Conservation (phyloP, 2,888 invertebrate species). For the Rhaphigaster nebulosa region DNA sequence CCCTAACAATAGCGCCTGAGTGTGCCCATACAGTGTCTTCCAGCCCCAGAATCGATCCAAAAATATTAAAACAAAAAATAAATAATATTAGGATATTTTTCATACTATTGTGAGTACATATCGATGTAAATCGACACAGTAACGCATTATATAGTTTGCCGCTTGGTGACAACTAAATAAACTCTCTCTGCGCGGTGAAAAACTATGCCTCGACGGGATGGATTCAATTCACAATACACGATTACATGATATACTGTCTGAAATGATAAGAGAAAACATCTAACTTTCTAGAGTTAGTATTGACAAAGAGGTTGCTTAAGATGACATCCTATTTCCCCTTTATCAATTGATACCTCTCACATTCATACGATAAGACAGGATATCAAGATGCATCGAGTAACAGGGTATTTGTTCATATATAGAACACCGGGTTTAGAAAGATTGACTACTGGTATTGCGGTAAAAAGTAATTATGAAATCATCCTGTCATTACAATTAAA, state of each 20-base stretch:
- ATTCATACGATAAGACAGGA: not conserved
- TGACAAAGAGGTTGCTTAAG: not conserved
- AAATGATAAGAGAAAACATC: not conserved
- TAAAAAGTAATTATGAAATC: not conserved
- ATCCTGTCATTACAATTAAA: not conserved
- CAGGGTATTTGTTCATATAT: not conserved
- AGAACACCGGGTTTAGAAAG: not conserved
- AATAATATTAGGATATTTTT: too few relatives aligned
- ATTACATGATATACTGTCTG: not conserved
- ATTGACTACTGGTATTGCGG: not conserved
- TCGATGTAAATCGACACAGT: too few relatives aligned
- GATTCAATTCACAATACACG: not conserved
- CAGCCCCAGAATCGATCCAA: too few relatives aligned
- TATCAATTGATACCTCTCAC: slow-evolving; percentile 3
- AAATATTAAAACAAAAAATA: too few relatives aligned
- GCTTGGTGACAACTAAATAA: too few relatives aligned
- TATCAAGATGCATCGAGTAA: not conserved
- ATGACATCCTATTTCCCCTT: slow-evolving; percentile 9
- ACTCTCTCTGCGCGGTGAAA: too few relatives aligned
- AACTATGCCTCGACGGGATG: not conserved
- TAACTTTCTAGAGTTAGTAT: not conserved
- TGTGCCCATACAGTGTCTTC: too few relatives aligned
- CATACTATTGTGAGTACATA: too few relatives aligned
- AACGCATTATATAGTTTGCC: too few relatives aligned
- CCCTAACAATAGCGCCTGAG: too few relatives aligned